These are phyloP conservation scores for Lepidothrix coronata DNA, from an alignment of 2,113 vertebrate genomes.

Conservation along the genomic window DNA sequence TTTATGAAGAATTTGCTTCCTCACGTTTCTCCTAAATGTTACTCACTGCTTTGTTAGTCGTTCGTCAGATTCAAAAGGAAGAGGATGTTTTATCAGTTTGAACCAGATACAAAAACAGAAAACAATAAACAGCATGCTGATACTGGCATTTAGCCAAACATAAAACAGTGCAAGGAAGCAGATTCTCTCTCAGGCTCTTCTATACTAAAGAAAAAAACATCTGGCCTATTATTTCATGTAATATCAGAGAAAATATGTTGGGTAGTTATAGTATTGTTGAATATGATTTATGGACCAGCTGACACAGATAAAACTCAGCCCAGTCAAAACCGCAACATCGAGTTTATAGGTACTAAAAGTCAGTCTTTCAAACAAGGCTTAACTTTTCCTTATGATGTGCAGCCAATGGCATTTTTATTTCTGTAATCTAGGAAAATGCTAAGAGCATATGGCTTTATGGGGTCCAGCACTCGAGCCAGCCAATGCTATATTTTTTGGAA, in stretches of 20 bases:
- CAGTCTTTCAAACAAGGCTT: neutral
- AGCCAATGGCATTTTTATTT: neutral
- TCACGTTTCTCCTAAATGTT: neutral
- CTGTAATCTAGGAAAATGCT: neutral
- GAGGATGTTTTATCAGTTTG: slow-evolving; percentile 64
- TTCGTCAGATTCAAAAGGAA: slow-evolving; percentile 43
- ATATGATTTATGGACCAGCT: neutral
- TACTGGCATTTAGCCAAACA: slow-evolving; percentile 23
- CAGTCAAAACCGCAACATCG: neutral
- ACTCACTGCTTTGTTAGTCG: neutral
- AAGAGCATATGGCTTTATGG: neutral
- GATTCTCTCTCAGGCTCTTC: neutral
- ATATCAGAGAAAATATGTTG: neutral
- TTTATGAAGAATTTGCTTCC: neutral
- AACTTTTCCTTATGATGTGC: neutral
- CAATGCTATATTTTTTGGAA: neutral
- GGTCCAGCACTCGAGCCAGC: neutral
- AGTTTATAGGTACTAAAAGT: neutral
- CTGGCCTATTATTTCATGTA: neutral
- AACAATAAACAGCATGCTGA: slow-evolving; percentile 46
- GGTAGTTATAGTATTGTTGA: neutral
- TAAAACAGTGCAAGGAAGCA: slow-evolving; percentile 21
- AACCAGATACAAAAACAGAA: slow-evolving; percentile 40
- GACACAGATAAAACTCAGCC: neutral
- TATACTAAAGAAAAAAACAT: neutral